Conservation (phyloP, 2,797 vertebrate species). For the Microctenopoma steveboyesi region DNA sequence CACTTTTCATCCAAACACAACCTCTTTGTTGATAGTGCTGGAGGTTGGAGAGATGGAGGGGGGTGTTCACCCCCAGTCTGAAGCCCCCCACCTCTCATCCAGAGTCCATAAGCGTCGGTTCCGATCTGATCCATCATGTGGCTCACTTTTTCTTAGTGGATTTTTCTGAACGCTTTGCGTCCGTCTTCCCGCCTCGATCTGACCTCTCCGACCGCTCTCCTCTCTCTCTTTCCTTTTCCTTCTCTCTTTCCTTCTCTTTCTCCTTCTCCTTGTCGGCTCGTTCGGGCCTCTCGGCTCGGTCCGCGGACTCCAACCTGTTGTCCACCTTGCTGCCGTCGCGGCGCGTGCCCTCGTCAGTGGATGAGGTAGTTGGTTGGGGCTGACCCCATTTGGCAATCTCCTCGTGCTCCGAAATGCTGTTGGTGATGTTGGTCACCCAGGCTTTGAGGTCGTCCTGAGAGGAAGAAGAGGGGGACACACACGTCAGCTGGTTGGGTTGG, state of each 20-base stretch:
- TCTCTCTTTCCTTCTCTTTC: constrained; percentile 9
- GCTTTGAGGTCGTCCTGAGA: constrained; percentile 90
- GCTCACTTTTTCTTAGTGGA: constrained; percentile 89
- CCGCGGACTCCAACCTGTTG: constrained; percentile 80
- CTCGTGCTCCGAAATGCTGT: constrained; percentile 87
- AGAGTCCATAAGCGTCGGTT: constrained; percentile 51
- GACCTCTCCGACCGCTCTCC: constrained; percentile 74
- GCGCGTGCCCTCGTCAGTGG: constrained; percentile 90
- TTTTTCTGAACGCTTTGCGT: constrained; percentile 87
- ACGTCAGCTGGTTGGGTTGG: not conserved
- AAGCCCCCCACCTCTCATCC: constrained; percentile 43
- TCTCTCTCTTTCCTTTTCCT: constrained; percentile 53
- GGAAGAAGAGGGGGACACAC: not conserved
- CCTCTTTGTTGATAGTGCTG: constrained; percentile 53
- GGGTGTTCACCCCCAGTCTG: constrained; percentile 51
- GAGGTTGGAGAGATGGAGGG: constrained; percentile 56
- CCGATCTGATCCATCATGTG: constrained; percentile 7
- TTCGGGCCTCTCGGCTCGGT: constrained; percentile 68
- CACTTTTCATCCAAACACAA: constrained; percentile 58
- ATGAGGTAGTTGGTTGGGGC: constrained; percentile 92
- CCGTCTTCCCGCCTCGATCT: constrained; percentile 75
- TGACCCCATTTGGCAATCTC: constrained; percentile 91
- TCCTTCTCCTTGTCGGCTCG: constrained; percentile 61
- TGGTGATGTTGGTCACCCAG: constrained; percentile 87
- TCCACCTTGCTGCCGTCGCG: constrained; percentile 84